Evolutionary conservation across 2,888 invertebrate species (phyloP).

Genomic region (Caenorhabditis uteleia): DNA sequence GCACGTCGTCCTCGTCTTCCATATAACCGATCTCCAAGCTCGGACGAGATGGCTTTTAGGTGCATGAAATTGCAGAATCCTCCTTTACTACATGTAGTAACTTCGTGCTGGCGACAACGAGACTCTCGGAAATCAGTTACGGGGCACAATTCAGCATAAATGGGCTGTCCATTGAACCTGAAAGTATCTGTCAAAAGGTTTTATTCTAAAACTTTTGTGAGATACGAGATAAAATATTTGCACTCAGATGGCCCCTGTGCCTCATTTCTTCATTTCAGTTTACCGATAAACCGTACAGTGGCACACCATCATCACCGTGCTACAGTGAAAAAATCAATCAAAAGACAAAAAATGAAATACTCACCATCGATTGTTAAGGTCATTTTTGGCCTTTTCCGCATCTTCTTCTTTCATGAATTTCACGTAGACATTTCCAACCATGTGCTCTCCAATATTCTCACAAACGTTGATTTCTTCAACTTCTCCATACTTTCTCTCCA

Average conservation of each 20-base stretch:
- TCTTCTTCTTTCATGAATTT: constrained; percentile 93
- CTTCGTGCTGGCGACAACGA: constrained; percentile 98
- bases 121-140: constrained; percentile 99
- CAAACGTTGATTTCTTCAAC: constrained; percentile 99
- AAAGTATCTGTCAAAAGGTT: constrained; percentile 3
- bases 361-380: constrained; percentile 77
- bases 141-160: constrained; percentile 96
- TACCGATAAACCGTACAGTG: constrained; percentile 21
- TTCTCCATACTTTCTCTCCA: constrained; percentile 98
- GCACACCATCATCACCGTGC: constrained; percentile 29
- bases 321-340: not conserved
- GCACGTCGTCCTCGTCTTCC: constrained; percentile 49
- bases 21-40: constrained; percentile 50
- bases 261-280: constrained; percentile 23
- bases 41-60: constrained; percentile 83
- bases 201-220: not conserved
- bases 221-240: too few relatives aligned
- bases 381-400: constrained; percentile 94
- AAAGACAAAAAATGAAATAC: constrained; percentile 11
- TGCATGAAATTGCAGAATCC: constrained; percentile 99
- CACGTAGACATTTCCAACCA: constrained; percentile 98
- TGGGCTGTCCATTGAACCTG: constrained; percentile 87
- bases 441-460: constrained; percentile 81
- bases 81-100: constrained; percentile 83
- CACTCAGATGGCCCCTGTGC: constrained; percentile 38